Conservation (phyloP, 2,113 vertebrate species). For the Marmota flaviventris region DNA sequence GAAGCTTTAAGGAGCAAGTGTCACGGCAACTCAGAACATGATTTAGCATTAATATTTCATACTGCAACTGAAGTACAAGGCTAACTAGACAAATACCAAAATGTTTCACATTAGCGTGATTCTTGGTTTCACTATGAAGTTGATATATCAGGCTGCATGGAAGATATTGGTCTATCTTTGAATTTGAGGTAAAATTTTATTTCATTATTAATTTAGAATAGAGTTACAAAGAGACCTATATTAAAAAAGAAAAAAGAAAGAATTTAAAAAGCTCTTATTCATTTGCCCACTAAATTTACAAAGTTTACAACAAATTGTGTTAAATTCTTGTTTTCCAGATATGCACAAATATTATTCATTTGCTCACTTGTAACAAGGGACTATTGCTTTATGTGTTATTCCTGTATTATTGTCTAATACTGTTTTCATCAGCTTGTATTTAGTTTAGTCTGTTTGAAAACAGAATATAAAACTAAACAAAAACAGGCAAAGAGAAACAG, state of each 20-base stretch:
- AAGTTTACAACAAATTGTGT: background rate
- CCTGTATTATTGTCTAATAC: background rate
- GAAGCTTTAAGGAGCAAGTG: conserved; percentile 55
- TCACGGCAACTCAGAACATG: background rate
- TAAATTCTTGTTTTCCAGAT: background rate
- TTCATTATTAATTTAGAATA: conserved; percentile 50
- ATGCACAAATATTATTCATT: background rate
- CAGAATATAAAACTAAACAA: background rate
- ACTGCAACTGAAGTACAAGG: background rate
- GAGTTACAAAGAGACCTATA: background rate
- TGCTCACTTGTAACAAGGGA: background rate
- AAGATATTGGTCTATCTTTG: background rate
- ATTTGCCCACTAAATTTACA: background rate
- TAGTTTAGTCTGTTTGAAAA: conserved; percentile 9
- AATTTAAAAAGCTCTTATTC: background rate
- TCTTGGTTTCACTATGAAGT: conserved; percentile 20
- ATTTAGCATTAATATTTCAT: conserved; percentile 59
- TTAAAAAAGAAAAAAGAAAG: background rate
- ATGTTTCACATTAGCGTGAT: background rate
- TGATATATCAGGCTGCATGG: background rate
- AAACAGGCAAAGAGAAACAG: background rate
- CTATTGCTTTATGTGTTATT: background rate
- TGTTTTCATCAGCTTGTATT: background rate
- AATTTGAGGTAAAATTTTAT: conserved; percentile 18
- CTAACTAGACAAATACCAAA: conserved; percentile 27